These are phyloP conservation scores for Actinernus sp. DNA, from an alignment of 92 coral and sea anemone genomes.

Conservation along the genomic window DNA sequence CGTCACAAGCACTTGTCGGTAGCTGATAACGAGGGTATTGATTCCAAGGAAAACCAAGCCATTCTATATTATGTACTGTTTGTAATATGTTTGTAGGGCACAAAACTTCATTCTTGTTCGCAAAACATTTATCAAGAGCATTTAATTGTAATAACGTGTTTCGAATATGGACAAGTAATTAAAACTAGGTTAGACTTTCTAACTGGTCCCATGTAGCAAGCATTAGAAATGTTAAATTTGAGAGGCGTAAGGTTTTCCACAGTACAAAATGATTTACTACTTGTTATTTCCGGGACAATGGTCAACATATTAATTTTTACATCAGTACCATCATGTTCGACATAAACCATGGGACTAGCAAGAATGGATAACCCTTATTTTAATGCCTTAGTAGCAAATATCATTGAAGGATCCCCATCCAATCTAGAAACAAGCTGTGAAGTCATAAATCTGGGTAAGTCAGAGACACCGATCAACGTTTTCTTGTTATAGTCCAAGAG, in stretches of 20 bases:
- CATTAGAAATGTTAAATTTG: conserved; percentile 53
- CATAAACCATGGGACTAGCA: conserved; percentile 38
- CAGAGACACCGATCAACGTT: conserved; percentile 6
- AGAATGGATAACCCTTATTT: conserved; percentile 37
- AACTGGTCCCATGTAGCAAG: conserved; percentile 59
- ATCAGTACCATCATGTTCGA: conserved; percentile 14
- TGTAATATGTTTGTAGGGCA: conserved; percentile 35
- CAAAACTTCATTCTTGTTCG: conserved; percentile 1
- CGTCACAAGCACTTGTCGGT: conserved; percentile 20
- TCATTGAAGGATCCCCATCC: background rate
- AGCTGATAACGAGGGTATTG: conserved; percentile 21
- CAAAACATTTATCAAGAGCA: conserved; percentile 26
- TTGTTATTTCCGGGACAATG: conserved; percentile 27
- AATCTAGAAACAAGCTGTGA: conserved; percentile 10
- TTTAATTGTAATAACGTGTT: background rate
- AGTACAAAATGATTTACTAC: conserved; percentile 20
- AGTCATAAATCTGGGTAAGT: conserved; percentile 29
- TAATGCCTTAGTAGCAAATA: conserved; percentile 15
- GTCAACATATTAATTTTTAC: conserved; percentile 15
- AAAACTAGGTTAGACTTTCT: conserved; percentile 22
- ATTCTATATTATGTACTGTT: conserved; percentile 21
- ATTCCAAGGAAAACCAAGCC: conserved; percentile 61
- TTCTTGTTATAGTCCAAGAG: no score
- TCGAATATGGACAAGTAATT: conserved; percentile 19
- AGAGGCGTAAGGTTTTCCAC: conserved; percentile 52